Evolutionary conservation across 2,888 invertebrate species (phyloP).

Genomic region (Eupithecia exiguata): DNA sequence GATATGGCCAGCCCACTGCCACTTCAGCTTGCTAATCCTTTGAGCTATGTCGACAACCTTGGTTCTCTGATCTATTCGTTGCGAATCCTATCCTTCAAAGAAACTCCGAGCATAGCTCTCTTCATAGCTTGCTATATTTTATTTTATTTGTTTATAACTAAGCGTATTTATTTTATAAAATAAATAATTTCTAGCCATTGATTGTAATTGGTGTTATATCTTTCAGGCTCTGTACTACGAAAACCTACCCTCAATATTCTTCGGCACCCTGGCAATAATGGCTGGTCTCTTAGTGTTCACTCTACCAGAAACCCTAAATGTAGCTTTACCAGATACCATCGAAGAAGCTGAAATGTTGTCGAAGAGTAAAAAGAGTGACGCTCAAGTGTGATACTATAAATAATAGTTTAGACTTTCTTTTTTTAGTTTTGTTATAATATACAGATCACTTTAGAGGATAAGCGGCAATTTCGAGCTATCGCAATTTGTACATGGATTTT

Average conservation of each 20-base stretch:
- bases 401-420: background rate
- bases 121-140: too few relatives aligned
- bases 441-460: background rate
- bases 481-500: background rate
- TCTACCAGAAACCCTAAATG: constrained; percentile 86
- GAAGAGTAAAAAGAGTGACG: constrained; percentile 42
- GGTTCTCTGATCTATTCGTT: too few relatives aligned
- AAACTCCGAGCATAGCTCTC: too few relatives aligned
- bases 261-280: constrained; percentile 80
- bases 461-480: background rate
- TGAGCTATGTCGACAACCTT: too few relatives aligned
- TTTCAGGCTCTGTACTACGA: constrained; percentile 57
- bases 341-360: constrained; percentile 82
- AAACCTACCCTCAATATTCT: constrained; percentile 84
- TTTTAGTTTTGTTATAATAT: background rate
- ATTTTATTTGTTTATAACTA: too few relatives aligned
- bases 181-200: background rate
- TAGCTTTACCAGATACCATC: constrained; percentile 84
- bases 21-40: too few relatives aligned
- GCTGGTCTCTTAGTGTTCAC: constrained; percentile 83
- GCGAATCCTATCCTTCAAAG: too few relatives aligned
- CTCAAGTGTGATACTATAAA: background rate
- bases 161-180: background rate
- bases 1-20: too few relatives aligned
- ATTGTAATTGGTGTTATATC: background rate